phyloP scores from a whole-genome alignment of 2,113 vertebrate genomes.

The Grammatotria lemairii region DNA sequence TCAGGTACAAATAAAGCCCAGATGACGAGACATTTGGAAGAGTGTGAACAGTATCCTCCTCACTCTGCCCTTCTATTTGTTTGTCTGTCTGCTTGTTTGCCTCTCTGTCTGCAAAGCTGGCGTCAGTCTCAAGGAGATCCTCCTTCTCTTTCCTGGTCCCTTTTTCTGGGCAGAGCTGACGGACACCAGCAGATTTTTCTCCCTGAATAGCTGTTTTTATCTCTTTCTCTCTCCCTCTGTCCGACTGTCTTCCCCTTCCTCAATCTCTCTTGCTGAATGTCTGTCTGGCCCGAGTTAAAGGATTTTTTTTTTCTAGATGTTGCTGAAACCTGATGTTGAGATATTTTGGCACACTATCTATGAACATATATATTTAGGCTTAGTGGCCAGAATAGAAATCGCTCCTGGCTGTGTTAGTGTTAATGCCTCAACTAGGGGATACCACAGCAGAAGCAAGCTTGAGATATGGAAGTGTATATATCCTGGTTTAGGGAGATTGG shows the following conservation, averaged over 20 bases:
- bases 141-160: constrained; percentile 5
- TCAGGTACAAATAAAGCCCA: neutral
- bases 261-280: constrained; percentile 7
- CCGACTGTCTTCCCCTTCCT: constrained; percentile 1
- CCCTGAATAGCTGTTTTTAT: constrained; percentile 30
- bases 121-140: constrained; percentile 27
- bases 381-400: neutral
- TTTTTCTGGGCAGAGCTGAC: constrained; percentile 14
- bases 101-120: constrained; percentile 9
- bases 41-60: neutral
- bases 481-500: neutral
- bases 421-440: neutral
- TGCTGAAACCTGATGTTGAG: constrained; percentile 10
- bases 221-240: constrained; percentile 1
- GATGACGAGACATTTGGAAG: constrained; percentile 1
- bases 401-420: neutral
- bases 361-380: neutral
- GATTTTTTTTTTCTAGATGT: neutral
- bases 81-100: constrained; percentile 4
- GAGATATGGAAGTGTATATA: neutral
- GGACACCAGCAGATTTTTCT: constrained; percentile 15
- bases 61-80: neutral
- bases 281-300: constrained; percentile 14
- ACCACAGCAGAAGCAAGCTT: neutral
- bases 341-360: neutral